Percentiles rank a stretch among this genome's conserved stretches.
These are phyloP conservation scores for Oxytorus armatus DNA, from an alignment of 2,888 invertebrate genomes.

Conservation along the genomic window DNA sequence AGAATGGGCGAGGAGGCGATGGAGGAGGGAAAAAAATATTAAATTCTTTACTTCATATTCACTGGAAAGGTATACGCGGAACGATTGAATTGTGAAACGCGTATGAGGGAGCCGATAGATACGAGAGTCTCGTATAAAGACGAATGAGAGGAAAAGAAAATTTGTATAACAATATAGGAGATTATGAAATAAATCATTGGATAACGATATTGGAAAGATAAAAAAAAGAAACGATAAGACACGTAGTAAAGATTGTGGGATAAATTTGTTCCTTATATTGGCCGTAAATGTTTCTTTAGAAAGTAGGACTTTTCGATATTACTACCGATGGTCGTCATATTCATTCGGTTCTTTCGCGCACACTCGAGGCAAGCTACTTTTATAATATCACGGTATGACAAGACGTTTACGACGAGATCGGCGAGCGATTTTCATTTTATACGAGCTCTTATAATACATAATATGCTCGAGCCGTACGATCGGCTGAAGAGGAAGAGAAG, in stretches of 20 bases:
- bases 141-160: not conserved
- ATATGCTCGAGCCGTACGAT: conserved; percentile 3
- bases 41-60: conserved; percentile 50
- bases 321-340: too few relatives aligned
- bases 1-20: not conserved
- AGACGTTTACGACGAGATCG: conserved; percentile 2
- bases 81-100: not conserved
- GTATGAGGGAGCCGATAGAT: not conserved
- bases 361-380: conserved; percentile 4
- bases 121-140: not conserved
- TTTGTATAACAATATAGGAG: conserved; percentile 31
- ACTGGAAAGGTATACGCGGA: conserved; percentile 9
- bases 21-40: conserved; percentile 27
- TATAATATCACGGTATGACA: conserved; percentile 1
- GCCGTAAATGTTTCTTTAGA: too few relatives aligned
- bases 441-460: not conserved
- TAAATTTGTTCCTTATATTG: too few relatives aligned
- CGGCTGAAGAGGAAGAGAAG: not conserved
- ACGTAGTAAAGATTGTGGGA: too few relatives aligned
- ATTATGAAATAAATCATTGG: too few relatives aligned
- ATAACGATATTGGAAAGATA: too few relatives aligned
- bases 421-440: conserved; percentile 30
- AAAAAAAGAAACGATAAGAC: too few relatives aligned
- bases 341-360: too few relatives aligned
- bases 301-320: too few relatives aligned